Evolutionary conservation across 2,797 vertebrate species (phyloP).

Genomic region (Toxotes lorentzi): DNA sequence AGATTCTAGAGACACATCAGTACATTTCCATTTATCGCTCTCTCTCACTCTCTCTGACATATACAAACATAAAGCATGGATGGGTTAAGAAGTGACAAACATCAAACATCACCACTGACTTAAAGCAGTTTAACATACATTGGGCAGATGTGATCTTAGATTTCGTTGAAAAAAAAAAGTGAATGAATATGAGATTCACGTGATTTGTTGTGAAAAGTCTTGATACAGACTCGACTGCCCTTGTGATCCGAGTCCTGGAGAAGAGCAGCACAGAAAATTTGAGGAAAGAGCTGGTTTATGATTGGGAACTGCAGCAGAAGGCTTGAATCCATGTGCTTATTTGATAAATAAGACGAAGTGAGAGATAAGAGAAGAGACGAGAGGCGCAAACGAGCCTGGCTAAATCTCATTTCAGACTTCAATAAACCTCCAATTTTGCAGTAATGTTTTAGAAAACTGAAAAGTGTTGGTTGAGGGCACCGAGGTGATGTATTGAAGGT

Average conservation of each 20-base stretch:
- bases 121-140: background rate
- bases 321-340: background rate
- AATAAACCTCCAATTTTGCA: background rate
- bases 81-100: background rate
- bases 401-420: background rate
- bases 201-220: background rate
- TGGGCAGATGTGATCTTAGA: background rate
- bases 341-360: background rate
- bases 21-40: conserved; percentile 4
- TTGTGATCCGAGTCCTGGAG: background rate
- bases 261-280: background rate
- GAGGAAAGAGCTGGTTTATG: background rate
- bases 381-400: background rate
- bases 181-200: background rate
- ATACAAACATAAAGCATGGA: conserved; percentile 7
- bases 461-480: background rate
- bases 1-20: conserved; percentile 6
- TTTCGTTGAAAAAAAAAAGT: background rate
- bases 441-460: background rate
- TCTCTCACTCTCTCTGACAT: conserved; percentile 12
- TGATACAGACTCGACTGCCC: background rate
- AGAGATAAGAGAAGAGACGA: background rate
- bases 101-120: background rate
- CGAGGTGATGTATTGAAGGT: background rate
- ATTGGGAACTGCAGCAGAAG: background rate